Conservation (phyloP, 2,113 vertebrate genomes). For the Malurus cyaneus region DNA sequence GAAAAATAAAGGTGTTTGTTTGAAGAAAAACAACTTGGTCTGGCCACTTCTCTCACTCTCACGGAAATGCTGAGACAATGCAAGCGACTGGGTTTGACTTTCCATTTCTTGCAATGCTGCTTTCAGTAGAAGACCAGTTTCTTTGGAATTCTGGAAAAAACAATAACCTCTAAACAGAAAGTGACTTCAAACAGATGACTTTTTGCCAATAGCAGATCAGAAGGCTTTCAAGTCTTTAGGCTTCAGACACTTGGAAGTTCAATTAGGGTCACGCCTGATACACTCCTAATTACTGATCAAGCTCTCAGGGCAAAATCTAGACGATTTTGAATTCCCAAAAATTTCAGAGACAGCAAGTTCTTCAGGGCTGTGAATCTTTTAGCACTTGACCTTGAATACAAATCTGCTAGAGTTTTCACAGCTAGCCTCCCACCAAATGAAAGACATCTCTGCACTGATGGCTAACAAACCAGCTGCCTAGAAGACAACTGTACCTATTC, state of each 20-base stretch:
- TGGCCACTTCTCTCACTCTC: background rate
- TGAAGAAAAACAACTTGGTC: background rate
- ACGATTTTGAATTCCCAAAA: background rate
- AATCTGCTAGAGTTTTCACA: background rate
- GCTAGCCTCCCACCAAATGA: background rate
- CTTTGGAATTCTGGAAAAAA: background rate
- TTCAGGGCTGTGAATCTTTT: background rate
- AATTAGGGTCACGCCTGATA: background rate
- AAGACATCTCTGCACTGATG: background rate
- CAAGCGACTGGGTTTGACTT: background rate
- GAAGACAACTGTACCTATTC: background rate
- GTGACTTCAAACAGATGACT: background rate
- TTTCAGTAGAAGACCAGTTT: background rate
- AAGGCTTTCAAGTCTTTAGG: background rate
- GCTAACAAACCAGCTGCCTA: background rate
- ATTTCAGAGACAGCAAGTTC: background rate
- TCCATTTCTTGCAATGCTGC: background rate
- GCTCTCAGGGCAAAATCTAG: background rate
- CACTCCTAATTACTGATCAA: background rate
- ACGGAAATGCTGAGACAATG: background rate
- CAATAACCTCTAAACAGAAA: background rate
- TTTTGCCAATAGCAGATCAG: background rate
- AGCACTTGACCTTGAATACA: background rate
- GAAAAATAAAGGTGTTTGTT: background rate
- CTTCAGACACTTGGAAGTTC: background rate